phyloP scores from a whole-genome alignment of 2,888 invertebrate species.

The Hybos culiciformis region DNA sequence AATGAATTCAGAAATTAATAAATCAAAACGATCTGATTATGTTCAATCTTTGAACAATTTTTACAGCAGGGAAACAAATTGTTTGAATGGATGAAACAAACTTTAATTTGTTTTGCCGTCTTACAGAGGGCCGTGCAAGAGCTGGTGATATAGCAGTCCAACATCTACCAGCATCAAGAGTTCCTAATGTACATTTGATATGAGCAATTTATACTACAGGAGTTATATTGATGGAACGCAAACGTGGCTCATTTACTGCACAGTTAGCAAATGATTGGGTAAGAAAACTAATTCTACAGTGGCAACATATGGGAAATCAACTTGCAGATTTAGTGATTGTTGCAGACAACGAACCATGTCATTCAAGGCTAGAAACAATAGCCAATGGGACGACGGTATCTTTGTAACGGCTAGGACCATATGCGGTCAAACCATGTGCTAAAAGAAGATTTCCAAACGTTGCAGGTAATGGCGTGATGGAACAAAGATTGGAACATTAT shows the following conservation, averaged over 20 bases:
- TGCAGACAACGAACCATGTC: too few relatives aligned
- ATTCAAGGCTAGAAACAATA: too few relatives aligned
- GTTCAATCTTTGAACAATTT: neutral
- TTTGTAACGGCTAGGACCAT: too few relatives aligned
- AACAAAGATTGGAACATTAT: too few relatives aligned
- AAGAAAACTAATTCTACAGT: too few relatives aligned
- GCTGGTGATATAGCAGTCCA: neutral
- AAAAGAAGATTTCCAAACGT: too few relatives aligned
- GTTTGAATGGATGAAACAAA: constrained; percentile 6
- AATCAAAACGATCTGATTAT: neutral
- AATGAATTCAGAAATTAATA: neutral
- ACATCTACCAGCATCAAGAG: constrained; percentile 1
- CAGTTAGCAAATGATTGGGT: neutral
- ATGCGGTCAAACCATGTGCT: too few relatives aligned
- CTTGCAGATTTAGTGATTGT: too few relatives aligned
- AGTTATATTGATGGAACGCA: constrained; percentile 3
- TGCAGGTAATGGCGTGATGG: too few relatives aligned
- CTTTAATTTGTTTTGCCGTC: constrained; percentile 7
- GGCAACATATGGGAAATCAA: too few relatives aligned
- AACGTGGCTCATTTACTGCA: neutral
- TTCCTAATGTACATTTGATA: constrained; percentile 2
- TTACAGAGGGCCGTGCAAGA: neutral
- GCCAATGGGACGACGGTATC: too few relatives aligned
- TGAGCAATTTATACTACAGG: constrained; percentile 2
- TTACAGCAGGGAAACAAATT: constrained; percentile 3